A percentile compares a stretch with the other conserved stretches of the same genome.
Evolutionary conservation across 2,797 vertebrate species (phyloP).

Genomic region (Sardinella longiceps): DNA sequence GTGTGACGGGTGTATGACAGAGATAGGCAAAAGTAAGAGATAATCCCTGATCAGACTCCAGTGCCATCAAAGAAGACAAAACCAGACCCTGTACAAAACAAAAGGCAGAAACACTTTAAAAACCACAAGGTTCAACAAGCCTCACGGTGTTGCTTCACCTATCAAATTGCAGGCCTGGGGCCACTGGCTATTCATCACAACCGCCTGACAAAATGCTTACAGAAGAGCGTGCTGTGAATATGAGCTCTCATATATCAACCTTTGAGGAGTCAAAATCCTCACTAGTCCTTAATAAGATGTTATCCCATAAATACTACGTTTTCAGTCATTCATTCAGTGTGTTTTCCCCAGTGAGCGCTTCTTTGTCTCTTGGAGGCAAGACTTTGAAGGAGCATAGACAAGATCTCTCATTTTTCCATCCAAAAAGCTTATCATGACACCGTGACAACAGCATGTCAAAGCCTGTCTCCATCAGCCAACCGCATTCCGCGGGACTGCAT

Average conservation of each 20-base stretch:
- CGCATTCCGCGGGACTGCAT: not conserved
- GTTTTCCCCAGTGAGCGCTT: not conserved
- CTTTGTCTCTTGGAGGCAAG: not conserved
- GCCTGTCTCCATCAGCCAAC: slow-evolving; percentile 15
- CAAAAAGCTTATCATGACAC: not conserved
- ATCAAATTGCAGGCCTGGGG: not conserved
- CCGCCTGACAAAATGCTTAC: not conserved
- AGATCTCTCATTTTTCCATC: not conserved
- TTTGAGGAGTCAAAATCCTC: not conserved
- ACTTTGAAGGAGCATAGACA: not conserved
- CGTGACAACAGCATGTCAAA: slow-evolving; percentile 19
- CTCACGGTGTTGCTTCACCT: not conserved
- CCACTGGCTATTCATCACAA: not conserved
- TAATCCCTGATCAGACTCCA: not conserved
- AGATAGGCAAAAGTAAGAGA: not conserved
- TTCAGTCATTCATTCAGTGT: not conserved
- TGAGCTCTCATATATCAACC: not conserved
- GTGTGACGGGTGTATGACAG: not conserved
- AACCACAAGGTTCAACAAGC: not conserved
- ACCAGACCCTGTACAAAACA: not conserved
- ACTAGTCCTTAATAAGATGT: not conserved
- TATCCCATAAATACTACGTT: not conserved
- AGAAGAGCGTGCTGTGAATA: not conserved
- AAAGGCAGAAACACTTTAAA: not conserved
- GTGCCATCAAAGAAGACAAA: not conserved